These are phyloP conservation scores for Sander vitreus DNA, from an alignment of 2,113 vertebrate species.

Conservation along the genomic window DNA sequence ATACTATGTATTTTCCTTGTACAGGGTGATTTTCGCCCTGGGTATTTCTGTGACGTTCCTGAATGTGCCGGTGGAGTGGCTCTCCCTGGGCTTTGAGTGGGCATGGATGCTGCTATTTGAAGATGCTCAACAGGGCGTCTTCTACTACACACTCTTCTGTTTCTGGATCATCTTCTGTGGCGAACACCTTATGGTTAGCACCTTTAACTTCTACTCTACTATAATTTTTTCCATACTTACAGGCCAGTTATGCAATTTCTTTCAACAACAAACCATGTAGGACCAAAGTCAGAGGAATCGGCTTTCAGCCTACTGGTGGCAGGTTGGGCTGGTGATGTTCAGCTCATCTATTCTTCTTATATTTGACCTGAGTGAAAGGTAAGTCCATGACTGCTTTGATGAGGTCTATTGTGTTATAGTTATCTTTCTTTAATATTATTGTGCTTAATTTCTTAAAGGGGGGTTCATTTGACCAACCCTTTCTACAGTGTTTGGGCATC, in stretches of 20 bases:
- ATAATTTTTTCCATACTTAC: background rate
- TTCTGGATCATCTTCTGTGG: slow-evolving; percentile 98
- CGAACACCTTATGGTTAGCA: slow-evolving; percentile 94
- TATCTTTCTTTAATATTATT: background rate
- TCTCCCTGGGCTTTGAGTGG: slow-evolving; percentile 95
- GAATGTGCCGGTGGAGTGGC: slow-evolving; percentile 94
- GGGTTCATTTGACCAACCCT: slow-evolving; percentile 93
- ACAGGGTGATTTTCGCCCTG: slow-evolving; percentile 92
- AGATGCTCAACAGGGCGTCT: slow-evolving; percentile 93
- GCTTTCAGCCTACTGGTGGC: slow-evolving; percentile 93
- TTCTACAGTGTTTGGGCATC: slow-evolving; percentile 97
- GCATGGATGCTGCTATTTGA: slow-evolving; percentile 95
- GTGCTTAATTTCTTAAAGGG: slow-evolving; percentile 77
- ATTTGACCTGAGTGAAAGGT: slow-evolving; percentile 97
- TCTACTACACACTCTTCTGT: slow-evolving; percentile 92
- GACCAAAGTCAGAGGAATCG: slow-evolving; percentile 92
- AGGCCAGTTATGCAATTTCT: background rate
- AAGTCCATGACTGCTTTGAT: background rate
- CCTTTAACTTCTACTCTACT: background rate
- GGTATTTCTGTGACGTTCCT: slow-evolving; percentile 95
- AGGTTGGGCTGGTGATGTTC: slow-evolving; percentile 92
- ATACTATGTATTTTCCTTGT: background rate
- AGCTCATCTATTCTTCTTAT: slow-evolving; percentile 93
- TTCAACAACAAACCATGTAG: slow-evolving; percentile 68
- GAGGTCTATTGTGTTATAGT: background rate